Evolutionary conservation across 2,888 invertebrate species (phyloP), one percentile per base, ranked within the genome.

Genomic region (Deilephila porcellus): DNA sequence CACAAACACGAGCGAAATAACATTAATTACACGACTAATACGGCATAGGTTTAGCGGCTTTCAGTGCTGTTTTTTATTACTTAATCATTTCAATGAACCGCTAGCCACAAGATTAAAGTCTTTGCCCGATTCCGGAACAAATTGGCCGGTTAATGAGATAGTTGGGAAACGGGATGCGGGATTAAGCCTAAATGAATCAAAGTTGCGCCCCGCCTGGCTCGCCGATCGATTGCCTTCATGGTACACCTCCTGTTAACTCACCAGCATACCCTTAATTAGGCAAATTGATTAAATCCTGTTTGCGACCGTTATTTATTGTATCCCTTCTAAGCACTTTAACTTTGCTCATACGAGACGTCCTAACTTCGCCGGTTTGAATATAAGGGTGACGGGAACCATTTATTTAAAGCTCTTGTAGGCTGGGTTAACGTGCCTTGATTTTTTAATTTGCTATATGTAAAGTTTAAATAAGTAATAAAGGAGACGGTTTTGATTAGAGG

Each of bases 141-240:
- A 92, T 93, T 91, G 92, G 89, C 85, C 90, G 87, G 85, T 89
- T 92, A 92, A 93, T 93, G 90, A 91, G 91, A 90, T 90, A 91
- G 90, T 90, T 88, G 81, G 85, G 86, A 83, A 80, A 83, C 83
- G 86, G 87, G 85, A 81, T 83, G 82, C 73, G 81, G 88, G 91
- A 90, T 91, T 91, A 91, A 83, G 83, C 86, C 88, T 89, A 88
- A 91, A 91, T 91, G 88, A 90, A 91, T 91, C 90, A 91, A 90
- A 91, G 87, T 89, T 87, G 79, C 83, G 83, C 81, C 71, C 78
- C 81, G 77, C 77, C 80, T 78, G 77, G 81, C 76, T 81, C 79
- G 78, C 77, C 84, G 83, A 90, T 90, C 88, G 90, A 89, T 87
- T 86, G 85, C 82, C 76, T 77, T 75, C 78, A 82, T 80, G 81